phyloP scores from a whole-genome alignment of 1,140 invertebrate genomes.

The Battus philenor region DNA sequence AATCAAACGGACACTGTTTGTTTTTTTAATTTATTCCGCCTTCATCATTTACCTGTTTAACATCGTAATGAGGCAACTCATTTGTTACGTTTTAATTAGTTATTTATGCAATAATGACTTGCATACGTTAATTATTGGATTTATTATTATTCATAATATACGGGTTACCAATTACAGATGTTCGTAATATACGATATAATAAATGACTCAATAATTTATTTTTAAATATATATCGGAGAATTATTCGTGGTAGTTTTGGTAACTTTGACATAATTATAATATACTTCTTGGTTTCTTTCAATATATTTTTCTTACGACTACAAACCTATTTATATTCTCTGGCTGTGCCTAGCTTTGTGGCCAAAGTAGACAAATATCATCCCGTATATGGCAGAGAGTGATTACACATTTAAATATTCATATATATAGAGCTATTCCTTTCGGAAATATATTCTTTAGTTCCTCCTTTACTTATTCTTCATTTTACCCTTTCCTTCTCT shows the following conservation, averaged over 20 bases:
- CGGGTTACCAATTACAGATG: background rate
- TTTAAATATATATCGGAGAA: too few species aligned
- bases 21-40: slow-evolving; percentile 2
- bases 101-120: too few species aligned
- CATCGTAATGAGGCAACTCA: background rate
- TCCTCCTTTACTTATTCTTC: background rate
- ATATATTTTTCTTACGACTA: too few species aligned
- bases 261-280: background rate
- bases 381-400: too few species aligned
- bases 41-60: slow-evolving; percentile 10
- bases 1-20: slow-evolving; percentile 3
- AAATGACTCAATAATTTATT: too few species aligned
- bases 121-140: too few species aligned
- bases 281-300: background rate
- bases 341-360: too few species aligned
- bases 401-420: background rate
- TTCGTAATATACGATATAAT: background rate
- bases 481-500: too few species aligned
- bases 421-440: background rate
- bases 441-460: background rate
- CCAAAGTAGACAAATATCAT: too few species aligned
- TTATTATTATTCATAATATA: too few species aligned
- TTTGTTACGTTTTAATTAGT: background rate
- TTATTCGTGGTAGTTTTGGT: too few species aligned
- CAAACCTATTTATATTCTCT: too few species aligned